These are phyloP conservation scores for Cirrhinus mrigala DNA, from an alignment of 2,797 vertebrate genomes.

Conservation along the genomic window DNA sequence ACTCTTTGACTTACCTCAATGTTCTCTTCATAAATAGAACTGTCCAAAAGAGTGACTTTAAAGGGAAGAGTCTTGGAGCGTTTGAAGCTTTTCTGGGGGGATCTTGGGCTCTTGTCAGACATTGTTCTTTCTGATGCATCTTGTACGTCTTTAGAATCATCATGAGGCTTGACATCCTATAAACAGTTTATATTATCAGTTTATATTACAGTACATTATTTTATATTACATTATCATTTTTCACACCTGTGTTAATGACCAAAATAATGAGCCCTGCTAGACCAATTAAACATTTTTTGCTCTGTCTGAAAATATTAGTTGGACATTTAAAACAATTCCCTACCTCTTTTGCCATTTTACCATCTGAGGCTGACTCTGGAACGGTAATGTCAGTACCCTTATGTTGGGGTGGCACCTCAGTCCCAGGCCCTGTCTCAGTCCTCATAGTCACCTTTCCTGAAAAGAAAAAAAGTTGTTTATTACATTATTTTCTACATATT, in stretches of 20 bases:
- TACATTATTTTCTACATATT: neutral
- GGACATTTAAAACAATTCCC: neutral
- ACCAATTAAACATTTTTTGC: neutral
- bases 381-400: conserved; percentile 74
- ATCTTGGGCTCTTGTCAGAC: conserved; percentile 91
- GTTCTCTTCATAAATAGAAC: conserved; percentile 88
- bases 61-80: conserved; percentile 89
- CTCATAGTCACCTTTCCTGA: conserved; percentile 80
- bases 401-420: conserved; percentile 78
- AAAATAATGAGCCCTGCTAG: neutral
- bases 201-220: neutral
- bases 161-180: conserved; percentile 75
- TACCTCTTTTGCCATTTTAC: conserved; percentile 86
- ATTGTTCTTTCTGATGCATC: conserved; percentile 92
- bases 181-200: conserved; percentile 49
- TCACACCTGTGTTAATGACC: neutral
- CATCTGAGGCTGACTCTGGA: conserved; percentile 79
- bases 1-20: conserved; percentile 84
- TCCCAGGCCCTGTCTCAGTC: conserved; percentile 80
- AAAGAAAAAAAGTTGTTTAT: conserved; percentile 6
- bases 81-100: conserved; percentile 92
- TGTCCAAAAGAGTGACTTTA: conserved; percentile 91
- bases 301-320: neutral
- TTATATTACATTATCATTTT: neutral
- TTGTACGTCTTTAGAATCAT: conserved; percentile 87